Conservation (phyloP, 2,113 vertebrate species). For the Dendrocopos noguchii region DNA sequence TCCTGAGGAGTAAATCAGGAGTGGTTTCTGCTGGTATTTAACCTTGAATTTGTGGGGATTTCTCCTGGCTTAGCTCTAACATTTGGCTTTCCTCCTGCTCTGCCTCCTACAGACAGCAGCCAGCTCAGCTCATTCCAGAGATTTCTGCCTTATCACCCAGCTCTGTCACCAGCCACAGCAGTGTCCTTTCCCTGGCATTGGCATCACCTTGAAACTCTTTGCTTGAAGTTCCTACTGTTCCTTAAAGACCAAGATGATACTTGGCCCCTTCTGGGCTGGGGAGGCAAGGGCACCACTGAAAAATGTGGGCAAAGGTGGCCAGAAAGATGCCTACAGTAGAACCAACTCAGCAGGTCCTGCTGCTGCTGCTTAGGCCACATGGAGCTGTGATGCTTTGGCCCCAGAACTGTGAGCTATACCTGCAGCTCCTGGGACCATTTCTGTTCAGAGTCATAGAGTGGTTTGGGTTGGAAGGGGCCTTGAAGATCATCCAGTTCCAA, state of each 20-base stretch:
- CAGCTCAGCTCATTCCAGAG: constrained; percentile 42
- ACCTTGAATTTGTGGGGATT: neutral
- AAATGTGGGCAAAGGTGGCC: neutral
- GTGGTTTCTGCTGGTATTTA: neutral
- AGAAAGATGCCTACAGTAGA: neutral
- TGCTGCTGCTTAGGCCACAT: neutral
- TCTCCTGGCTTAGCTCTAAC: neutral
- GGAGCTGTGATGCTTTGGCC: neutral
- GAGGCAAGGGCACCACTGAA: neutral
- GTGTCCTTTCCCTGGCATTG: neutral
- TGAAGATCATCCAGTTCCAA: no score
- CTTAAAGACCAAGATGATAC: neutral
- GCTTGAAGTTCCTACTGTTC: neutral
- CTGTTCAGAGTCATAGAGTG: no score
- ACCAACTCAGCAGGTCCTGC: neutral
- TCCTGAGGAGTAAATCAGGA: neutral
- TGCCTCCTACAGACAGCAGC: neutral
- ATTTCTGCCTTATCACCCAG: constrained; percentile 45
- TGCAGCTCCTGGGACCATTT: neutral
- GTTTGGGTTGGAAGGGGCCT: no score
- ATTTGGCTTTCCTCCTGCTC: neutral
- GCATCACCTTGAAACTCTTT: constrained; percentile 32
- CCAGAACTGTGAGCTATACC: rapidly evolving
- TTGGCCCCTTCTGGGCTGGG: neutral
- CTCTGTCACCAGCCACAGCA: neutral